Evolutionary conservation across 2,113 vertebrate genomes (phyloP).

Genomic region (Synchiropus splendidus): DNA sequence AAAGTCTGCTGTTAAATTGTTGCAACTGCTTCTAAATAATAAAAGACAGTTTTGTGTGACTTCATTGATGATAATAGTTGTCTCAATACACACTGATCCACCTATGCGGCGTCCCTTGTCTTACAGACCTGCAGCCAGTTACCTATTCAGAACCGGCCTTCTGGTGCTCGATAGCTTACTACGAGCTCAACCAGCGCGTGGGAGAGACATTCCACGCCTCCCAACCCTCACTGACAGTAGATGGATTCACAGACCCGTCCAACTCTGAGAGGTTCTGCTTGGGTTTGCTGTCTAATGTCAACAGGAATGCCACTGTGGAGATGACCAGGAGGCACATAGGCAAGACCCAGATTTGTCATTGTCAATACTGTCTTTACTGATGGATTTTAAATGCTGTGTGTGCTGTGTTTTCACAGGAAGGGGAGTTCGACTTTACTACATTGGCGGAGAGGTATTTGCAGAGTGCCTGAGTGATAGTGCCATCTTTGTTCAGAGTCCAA

Average conservation of each 20-base stretch:
- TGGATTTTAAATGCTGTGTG: too few species aligned
- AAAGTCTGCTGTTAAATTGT: too few species aligned
- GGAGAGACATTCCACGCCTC: constrained; percentile 97
- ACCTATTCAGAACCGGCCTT: constrained; percentile 96
- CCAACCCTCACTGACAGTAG: constrained; percentile 91
- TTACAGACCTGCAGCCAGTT: constrained; percentile 88
- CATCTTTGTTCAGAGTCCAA: constrained; percentile 98
- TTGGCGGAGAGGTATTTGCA: constrained; percentile 95
- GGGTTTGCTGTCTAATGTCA: constrained; percentile 93
- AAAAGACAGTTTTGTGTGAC: too few species aligned
- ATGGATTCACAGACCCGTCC: constrained; percentile 96
- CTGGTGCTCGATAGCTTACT: constrained; percentile 99
- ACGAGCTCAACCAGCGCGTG: constrained; percentile 96
- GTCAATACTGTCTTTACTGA: too few species aligned
- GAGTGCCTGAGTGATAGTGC: constrained; percentile 98
- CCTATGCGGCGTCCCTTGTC: neutral
- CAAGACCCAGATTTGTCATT: constrained; percentile 36
- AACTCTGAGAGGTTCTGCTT: constrained; percentile 96
- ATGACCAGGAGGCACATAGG: constrained; percentile 98
- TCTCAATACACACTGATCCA: too few species aligned
- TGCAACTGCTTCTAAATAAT: too few species aligned
- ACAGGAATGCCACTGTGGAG: constrained; percentile 96
- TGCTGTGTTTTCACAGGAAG: constrained; percentile 71
- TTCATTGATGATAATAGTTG: too few species aligned
- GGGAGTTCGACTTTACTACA: constrained; percentile 95